Percentiles rank a stretch among this genome's conserved stretches.
Conservation (phyloP, 2,797 vertebrate species). For the Brotula barbata region DNA sequence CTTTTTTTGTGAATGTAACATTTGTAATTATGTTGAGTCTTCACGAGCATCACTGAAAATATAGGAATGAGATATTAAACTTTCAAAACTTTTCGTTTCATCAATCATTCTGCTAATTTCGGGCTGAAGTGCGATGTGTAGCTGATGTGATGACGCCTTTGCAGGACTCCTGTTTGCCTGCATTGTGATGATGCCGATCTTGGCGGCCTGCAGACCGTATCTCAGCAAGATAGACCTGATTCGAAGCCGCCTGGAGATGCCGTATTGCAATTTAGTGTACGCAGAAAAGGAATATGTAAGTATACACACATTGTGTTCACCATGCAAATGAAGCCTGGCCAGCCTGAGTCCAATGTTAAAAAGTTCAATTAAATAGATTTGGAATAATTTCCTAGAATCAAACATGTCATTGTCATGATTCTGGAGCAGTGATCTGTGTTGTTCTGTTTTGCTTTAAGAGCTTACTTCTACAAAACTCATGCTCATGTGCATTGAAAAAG, state of each 20-base stretch:
- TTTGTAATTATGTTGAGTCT: background rate
- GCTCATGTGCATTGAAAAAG: too few relatives aligned
- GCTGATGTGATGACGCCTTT: background rate
- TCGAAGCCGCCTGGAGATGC: fast-evolving
- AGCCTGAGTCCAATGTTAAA: too few relatives aligned
- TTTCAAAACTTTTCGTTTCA: background rate
- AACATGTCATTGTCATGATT: too few relatives aligned
- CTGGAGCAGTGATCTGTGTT: too few relatives aligned
- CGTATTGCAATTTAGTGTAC: background rate
- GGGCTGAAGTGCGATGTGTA: too few relatives aligned
- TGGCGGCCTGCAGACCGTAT: background rate
- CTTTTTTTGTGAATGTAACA: too few relatives aligned
- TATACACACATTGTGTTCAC: constrained; percentile 25
- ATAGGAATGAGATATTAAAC: too few relatives aligned
- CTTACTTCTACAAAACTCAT: too few relatives aligned
- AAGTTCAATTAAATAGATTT: too few relatives aligned
- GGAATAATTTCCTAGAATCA: too few relatives aligned
- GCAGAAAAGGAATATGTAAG: constrained; percentile 51
- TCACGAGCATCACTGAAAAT: background rate
- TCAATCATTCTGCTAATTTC: background rate
- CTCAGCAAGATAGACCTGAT: fast-evolving
- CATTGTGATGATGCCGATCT: constrained; percentile 38
- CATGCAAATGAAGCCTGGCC: too few relatives aligned
- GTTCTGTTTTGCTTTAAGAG: too few relatives aligned
- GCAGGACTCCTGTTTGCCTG: constrained; percentile 53